Evolutionary conservation across 2,797 vertebrate genomes (phyloP), one percentile per base, ranked within the genome.

Genomic region (Takifugu ocellatus): DNA sequence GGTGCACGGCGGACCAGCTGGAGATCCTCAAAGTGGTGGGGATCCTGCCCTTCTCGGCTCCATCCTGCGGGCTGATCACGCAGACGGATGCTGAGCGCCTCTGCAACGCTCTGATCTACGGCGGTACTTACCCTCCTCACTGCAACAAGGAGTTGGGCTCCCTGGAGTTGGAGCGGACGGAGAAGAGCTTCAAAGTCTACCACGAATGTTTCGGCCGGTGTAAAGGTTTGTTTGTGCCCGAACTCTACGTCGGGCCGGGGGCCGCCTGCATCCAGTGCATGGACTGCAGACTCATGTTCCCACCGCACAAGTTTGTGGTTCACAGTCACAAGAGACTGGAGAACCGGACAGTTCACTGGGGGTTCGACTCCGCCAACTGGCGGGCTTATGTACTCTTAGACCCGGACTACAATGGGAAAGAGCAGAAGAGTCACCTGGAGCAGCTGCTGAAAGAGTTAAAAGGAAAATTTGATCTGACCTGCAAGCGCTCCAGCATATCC

Each of bases 271-370:
- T 98, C 81, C 97, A 98, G 88, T 99, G 97, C 80, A 73, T 95
- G 79, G 96, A 99, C 82, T 99, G 97, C 87, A 95, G 94, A 9
- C 93, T 94, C 46, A 94, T 98, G 94, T 98, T 96, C 84, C 96
- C 94, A 0, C 93, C 97, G 7, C 94, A 94, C 77, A 97, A 95
- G 1, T 99, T 99, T 60, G 97, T 99, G 83, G 95, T 98, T 85
- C 97, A 99, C 85, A 96, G 96, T 0, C 97, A 98, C 84, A 93
- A 95, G 60, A 93, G 94, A 56, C 94, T 93, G 0, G 96, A 98
- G 89, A 98, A 98, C 90, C 93, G 96, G 89, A 99, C 97, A 63
- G 97, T 96, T 75, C 97, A 98, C 85, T 98, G 96, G 97, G 97
- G 97, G 0, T 99, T 99, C 84, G 97, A 99, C 63, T 98, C 96